Evolutionary conservation across 1,140 invertebrate genomes (phyloP), one percentile per base, ranked within the genome.

Genomic region (Trichonephila inaurata): DNA sequence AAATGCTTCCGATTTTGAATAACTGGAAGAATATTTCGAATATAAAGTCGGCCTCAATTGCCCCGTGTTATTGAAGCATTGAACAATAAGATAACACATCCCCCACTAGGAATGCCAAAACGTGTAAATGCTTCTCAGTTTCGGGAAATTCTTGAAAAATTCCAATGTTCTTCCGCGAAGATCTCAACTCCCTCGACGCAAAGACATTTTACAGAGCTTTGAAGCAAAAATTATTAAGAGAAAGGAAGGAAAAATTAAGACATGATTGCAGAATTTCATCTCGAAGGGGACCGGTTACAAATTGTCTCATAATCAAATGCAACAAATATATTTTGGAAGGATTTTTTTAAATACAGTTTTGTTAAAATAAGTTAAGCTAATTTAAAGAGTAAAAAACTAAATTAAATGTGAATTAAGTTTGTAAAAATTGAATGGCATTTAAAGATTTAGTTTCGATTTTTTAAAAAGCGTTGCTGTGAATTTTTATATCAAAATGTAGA

Each of bases 161-260:
- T 77, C 69, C 69, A 2, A 40, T 18, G 4, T 28, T 77, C 28
- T 40, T 28, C 28, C 16, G 2, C 28, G 33, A 33, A 77, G 7
- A 51, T 51, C 51, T 51, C 28, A 77, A 28, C 40, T 77, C 33
- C 4, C 28, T 18, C 16, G 28, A 24, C 69, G 69, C 28, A 14
- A 77, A 77, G 40, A 77, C 69, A 62, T 21, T 62, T 62, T 18
- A 7, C 19, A 8, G 18, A 33, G 33, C 69, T 18, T 14, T 10
- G 69, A 28, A 77, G 69, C 28, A 77, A 77, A 77, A 77, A 77
- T 77, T 77, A 77, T 77, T 77, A 33, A 77, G 69, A 77, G 28
- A 77, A 77, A 77, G 69, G 69, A 77, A 40, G 18, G 69, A 77
- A 77, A 77, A 77, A 77, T 77, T 77, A 77, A 77, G 69, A 16